Base-by-base conservation (phyloP, 1,140 invertebrate species). In the Leptonema lineaticorne region DNA sequence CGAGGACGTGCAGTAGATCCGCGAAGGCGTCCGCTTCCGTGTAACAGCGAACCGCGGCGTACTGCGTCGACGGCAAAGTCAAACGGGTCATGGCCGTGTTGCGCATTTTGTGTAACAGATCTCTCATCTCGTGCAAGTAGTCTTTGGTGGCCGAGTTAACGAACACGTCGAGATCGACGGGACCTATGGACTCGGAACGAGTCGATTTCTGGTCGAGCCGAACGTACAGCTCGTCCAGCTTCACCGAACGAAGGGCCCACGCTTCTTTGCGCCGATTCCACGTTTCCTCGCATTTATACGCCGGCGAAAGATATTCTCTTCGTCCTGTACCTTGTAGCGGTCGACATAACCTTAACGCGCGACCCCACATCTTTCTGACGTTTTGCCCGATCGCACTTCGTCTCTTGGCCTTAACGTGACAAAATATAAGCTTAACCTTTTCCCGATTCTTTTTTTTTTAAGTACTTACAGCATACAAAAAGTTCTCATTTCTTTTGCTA, bases 151-250 rank as follows among this genome's bases (percentile, higher is more conserved):
- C 79, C 78, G 91, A 90, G 2, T 22, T 1, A 0, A 84, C 85
- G 77, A 89, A 92, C 70, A 92, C 83, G 75, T 93, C 91, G 0
- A 92, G 79, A 75, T 92, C 91, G 20, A 92, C 82, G 6, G 89
- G 85, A 77, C 83, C 88, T 0, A 89, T 79, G 71, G 83, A 0
- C 82, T 83, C 48, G 74, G 71, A 72, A 76, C 69, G 27, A 7
- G 33, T 45, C 14, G 14, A 41, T 1, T 24, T 45, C 11, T 2
- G 20, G 22, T 20, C 6, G 8, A 11, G 30, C 3, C 20, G 59
- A 20, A 4, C 9, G 50, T 26, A 53, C 1, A 14, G 50, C 22
- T 53, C 50, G 18, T 14, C 18, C 1, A 14, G 50, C 22, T 53
- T 24, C 11, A 5, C 18, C 1, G 20, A 24, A 26, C 8, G 50